Evolutionary conservation across 2,797 vertebrate genomes (phyloP).

Genomic region (Oophaga sylvatica): DNA sequence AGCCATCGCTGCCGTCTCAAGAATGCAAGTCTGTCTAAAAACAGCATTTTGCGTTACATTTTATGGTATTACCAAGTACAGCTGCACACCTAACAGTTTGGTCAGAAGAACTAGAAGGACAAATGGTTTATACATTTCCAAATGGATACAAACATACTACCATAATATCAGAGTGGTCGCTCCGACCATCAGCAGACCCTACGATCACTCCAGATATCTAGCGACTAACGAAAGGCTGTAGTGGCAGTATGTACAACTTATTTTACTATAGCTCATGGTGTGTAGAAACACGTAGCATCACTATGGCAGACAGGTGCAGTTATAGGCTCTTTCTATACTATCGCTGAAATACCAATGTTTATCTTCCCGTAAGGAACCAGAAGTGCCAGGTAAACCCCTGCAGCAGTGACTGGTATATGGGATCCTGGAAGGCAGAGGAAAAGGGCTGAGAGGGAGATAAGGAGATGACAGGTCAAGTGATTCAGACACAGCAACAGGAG

Average conservation of each 20-base stretch:
- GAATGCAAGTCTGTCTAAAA: constrained; percentile 15
- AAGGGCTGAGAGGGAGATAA: constrained; percentile 9
- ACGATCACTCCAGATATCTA: constrained; percentile 33
- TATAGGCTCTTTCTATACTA: constrained; percentile 29
- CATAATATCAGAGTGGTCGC: constrained; percentile 12
- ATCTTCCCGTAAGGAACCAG: constrained; percentile 36
- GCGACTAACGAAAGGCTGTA: constrained; percentile 5
- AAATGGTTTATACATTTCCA: constrained; percentile 6
- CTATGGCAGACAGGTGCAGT: constrained; percentile 15
- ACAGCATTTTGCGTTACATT: constrained; percentile 34
- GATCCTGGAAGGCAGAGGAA: constrained; percentile 52
- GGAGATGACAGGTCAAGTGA: constrained; percentile 54
- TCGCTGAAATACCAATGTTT: constrained; percentile 34
- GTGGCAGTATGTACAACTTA: constrained; percentile 31
- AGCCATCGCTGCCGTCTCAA: constrained; percentile 2
- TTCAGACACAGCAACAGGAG: constrained; percentile 47
- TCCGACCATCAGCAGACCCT: constrained; percentile 22
- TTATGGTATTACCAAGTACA: constrained; percentile 18
- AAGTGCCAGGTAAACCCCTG: constrained; percentile 50
- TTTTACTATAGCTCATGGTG: neutral
- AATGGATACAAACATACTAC: constrained; percentile 19
- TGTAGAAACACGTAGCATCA: constrained; percentile 18
- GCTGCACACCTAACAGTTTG: constrained; percentile 32
- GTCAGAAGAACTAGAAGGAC: neutral
- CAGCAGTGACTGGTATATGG: constrained; percentile 40